These are phyloP conservation scores for Gymnoscelis rufifasciata DNA, from an alignment of 2,888 invertebrate genomes.

Conservation along the genomic window DNA sequence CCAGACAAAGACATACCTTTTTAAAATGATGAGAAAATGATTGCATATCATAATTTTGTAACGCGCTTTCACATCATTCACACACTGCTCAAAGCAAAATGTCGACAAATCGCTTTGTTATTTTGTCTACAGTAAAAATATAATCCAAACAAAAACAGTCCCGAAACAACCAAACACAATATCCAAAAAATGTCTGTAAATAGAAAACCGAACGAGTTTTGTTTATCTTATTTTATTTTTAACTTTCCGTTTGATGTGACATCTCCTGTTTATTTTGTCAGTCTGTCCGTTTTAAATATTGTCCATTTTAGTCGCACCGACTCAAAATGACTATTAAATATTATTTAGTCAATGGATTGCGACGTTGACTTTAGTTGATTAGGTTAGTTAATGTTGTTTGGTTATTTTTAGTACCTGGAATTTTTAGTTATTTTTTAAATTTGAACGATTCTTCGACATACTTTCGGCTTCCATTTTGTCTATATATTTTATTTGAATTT, in stretches of 20 bases:
- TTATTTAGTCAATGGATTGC: conserved; percentile 10
- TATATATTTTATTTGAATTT: no score
- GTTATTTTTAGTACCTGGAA: neutral
- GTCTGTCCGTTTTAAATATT: conserved; percentile 43
- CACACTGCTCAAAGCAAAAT: no score
- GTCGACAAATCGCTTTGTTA: no score
- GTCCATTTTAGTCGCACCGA: conserved; percentile 33
- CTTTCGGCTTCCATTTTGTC: no score
- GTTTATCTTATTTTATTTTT: conserved; percentile 39
- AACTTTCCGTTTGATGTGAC: conserved; percentile 49
- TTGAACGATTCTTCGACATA: no score
- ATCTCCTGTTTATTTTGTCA: conserved; percentile 39
- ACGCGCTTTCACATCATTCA: no score
- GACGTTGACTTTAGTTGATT: conserved; percentile 18
- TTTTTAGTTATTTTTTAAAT: neutral
- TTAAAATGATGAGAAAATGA: no score
- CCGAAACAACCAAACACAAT: no score
- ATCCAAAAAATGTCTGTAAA: conserved; percentile 19
- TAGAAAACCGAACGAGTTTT: conserved; percentile 27
- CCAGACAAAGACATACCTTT: no score
- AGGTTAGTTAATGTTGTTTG: conserved; percentile 10
- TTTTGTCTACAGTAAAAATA: neutral
- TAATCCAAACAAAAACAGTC: no score
- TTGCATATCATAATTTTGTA: no score
- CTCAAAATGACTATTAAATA: conserved; percentile 30